Base-by-base conservation (phyloP, 2,797 vertebrate genomes). In the Micromesistius poutassou region DNA sequence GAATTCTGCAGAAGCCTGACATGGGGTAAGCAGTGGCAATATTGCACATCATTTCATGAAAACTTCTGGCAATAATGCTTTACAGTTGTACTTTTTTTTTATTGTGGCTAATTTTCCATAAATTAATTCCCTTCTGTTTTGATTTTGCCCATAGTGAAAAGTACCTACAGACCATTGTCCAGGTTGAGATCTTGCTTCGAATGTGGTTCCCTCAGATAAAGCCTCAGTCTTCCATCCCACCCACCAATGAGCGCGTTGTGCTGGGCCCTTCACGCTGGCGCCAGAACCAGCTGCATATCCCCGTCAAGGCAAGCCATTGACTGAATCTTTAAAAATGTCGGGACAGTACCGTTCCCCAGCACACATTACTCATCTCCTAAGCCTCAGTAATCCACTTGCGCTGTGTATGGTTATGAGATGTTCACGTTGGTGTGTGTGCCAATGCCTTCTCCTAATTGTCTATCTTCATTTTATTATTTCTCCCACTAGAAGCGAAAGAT, bases 101-200 rank as follows among this genome's bases (percentile, higher is more conserved):
- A 62, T 62, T 25, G n/a, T 2, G 22, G 22, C 55, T n/a, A 62
- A 62, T 25, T 30, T 30, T 71, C 25, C 68, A 70, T 28, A 28
- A n/a, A 66, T 78, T 78, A 3, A 1, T 68, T 1, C 25, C 25
- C n/a, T 22, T 25, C 40, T 75, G 2, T 76, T 74, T 62, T 14
- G 71, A 3, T 73, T 73, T 73, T 68, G 28, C 38, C 38, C 70
- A 1, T 90, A 98, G 97, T 2, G 96, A 95, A 31, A 95, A 93
- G 33, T 97, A 97, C 73, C 90, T 97, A 73, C 92, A 91, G 30
- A 97, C 94, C 3, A 83, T 98, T 77, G 89, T 96, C 36, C 96
- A 97, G 90, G 95, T 98, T 0, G 97, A 98, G 87, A 91, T 93
- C 77, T 96, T 98, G 96, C 89, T 97, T n/a, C 96, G 95, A 85